These are phyloP conservation scores for Paracyclopina nana DNA, from an alignment of 1,140 invertebrate genomes.

Conservation along the genomic window DNA sequence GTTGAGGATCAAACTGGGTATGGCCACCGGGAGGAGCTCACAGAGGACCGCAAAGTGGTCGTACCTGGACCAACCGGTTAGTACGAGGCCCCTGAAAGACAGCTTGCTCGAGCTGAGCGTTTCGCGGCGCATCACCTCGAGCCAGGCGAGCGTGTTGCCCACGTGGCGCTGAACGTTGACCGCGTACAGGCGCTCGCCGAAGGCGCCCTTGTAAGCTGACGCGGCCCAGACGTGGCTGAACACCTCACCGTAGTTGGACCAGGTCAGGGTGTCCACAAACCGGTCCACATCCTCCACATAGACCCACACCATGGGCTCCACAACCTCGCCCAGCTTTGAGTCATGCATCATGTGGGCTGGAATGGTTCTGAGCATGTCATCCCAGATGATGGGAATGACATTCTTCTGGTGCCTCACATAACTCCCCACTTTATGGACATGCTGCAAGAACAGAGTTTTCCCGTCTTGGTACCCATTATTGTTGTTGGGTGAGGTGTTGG, in stretches of 20 bases:
- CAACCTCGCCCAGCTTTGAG: conserved; percentile 23
- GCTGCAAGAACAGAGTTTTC: conserved; percentile 31
- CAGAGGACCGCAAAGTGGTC: conserved; percentile 45
- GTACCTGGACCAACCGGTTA: conserved; percentile 38
- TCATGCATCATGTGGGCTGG: conserved; percentile 21
- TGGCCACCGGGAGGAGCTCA: conserved; percentile 39
- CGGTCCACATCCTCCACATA: conserved; percentile 24
- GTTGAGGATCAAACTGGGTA: conserved; percentile 34
- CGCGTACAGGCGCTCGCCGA: conserved; percentile 25
- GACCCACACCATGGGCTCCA: conserved; percentile 27
- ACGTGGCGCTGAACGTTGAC: conserved; percentile 31
- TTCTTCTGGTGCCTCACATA: conserved; percentile 23
- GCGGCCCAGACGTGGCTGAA: conserved; percentile 35
- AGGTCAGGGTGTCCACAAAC: conserved; percentile 23
- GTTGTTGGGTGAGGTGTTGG: conserved; percentile 21
- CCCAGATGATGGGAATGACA: conserved; percentile 31
- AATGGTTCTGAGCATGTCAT: conserved; percentile 32
- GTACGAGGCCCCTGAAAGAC: conserved; percentile 25
- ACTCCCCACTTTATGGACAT: conserved; percentile 24
- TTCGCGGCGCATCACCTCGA: conserved; percentile 29
- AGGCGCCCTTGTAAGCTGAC: conserved; percentile 34
- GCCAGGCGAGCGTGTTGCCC: conserved; percentile 25
- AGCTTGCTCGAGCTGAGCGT: neutral
- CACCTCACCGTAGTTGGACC: conserved; percentile 27
- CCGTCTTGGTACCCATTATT: conserved; percentile 24